Evolutionary conservation across 2,888 invertebrate genomes (phyloP).

Genomic region (Nesidiocoris tenuis): DNA sequence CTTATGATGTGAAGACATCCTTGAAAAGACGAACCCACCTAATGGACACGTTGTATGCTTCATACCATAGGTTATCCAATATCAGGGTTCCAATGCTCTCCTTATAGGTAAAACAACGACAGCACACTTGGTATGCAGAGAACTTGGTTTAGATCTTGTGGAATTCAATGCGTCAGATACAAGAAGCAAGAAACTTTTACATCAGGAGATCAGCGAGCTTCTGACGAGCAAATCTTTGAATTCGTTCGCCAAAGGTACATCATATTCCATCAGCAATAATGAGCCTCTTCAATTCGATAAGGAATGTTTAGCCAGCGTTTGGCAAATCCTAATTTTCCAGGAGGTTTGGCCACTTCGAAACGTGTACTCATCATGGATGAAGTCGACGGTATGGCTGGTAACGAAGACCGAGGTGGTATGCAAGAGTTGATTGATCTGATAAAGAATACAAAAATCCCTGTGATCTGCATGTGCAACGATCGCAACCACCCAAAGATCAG

Average conservation of each 20-base stretch:
- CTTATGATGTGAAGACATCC: too few relatives aligned
- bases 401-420: conserved; percentile 96
- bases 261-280: too few relatives aligned
- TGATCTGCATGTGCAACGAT: conserved; percentile 98
- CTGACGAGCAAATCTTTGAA: conserved; percentile 74
- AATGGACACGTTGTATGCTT: too few relatives aligned
- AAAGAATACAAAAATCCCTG: conserved; percentile 80
- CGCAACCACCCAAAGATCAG: conserved; percentile 90
- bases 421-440: conserved; percentile 91
- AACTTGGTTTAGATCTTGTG: conserved; percentile 82
- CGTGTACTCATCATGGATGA: conserved; percentile 99
- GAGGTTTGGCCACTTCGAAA: conserved; percentile 58
- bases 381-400: conserved; percentile 99
- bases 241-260: conserved; percentile 68
- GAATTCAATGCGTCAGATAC: conserved; percentile 99
- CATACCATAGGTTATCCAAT: too few relatives aligned
- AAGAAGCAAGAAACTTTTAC: conserved; percentile 81
- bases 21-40: too few relatives aligned
- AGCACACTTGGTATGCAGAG: conserved; percentile 82
- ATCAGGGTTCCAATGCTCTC: neutral
- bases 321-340: too few relatives aligned
- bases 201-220: conserved; percentile 72
- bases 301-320: too few relatives aligned
- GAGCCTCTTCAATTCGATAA: too few relatives aligned
- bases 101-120: conserved; percentile 78